These are phyloP conservation scores for Enhydra lutris DNA, from an alignment of 2,113 vertebrate species.

Conservation along the genomic window DNA sequence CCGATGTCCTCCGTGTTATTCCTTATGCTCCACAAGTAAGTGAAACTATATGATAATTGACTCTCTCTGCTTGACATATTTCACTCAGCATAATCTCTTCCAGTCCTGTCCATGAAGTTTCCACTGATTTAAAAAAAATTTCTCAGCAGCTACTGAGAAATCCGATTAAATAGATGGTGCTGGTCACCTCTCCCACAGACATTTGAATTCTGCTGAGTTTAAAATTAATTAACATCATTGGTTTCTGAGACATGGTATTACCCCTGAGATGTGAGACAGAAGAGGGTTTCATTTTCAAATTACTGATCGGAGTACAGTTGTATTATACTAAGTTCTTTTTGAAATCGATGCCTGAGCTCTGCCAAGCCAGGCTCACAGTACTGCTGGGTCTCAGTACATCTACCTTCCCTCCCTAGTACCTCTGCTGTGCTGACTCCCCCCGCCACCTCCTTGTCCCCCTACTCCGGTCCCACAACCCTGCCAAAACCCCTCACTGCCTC, in stretches of 20 bases:
- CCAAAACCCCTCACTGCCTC: too few species aligned
- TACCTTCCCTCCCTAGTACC: fast-evolving
- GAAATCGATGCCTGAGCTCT: neutral
- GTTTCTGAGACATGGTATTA: neutral
- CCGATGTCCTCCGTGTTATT: too few species aligned
- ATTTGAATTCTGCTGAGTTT: neutral
- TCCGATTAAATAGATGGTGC: neutral
- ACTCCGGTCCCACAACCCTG: too few species aligned
- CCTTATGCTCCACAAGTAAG: too few species aligned
- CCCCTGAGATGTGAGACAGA: neutral
- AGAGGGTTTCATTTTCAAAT: neutral
- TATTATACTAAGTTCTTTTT: neutral
- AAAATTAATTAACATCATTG: neutral
- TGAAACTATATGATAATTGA: too few species aligned
- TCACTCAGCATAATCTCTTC: too few species aligned
- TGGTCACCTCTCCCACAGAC: neutral
- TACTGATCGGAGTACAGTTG: neutral
- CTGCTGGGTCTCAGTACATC: neutral
- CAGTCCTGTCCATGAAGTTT: slow-evolving; percentile 41
- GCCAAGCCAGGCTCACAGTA: neutral
- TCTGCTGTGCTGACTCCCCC: too few species aligned
- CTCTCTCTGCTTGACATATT: too few species aligned
- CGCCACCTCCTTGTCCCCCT: too few species aligned
- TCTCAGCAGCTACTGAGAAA: neutral
- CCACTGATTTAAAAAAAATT: slow-evolving; percentile 55